Evolutionary conservation across 2,113 vertebrate genomes (phyloP).

Genomic region (Osmerus eperlanus): DNA sequence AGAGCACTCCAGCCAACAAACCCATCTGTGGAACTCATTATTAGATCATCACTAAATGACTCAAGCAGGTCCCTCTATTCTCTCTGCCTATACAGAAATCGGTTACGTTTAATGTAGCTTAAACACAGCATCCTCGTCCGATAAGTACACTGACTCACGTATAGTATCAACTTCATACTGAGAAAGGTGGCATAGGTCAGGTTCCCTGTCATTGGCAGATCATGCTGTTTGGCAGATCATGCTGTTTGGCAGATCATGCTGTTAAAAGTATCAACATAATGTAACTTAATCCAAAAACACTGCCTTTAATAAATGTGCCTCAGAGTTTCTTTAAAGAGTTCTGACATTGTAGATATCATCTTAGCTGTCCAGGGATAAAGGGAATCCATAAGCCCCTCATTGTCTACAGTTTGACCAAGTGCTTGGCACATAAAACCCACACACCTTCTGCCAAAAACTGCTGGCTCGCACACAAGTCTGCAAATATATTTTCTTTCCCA

Average conservation of each 20-base stretch:
- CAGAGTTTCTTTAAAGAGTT: slow-evolving; percentile 63
- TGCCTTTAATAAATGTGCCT: slow-evolving; percentile 52
- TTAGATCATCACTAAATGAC: slow-evolving; percentile 63
- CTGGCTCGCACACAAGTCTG: slow-evolving; percentile 63
- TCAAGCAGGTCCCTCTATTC: slow-evolving; percentile 51
- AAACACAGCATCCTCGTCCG: background rate
- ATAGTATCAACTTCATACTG: background rate
- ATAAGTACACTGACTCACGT: background rate
- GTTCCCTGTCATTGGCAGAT: background rate
- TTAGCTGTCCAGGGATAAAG: slow-evolving; percentile 65
- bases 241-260: background rate
- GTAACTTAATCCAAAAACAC: slow-evolving; percentile 19
- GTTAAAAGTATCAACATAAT: background rate
- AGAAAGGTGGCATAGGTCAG: background rate
- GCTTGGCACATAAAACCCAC: slow-evolving; percentile 68
- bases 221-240: background rate
- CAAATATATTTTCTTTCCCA: slow-evolving; percentile 63
- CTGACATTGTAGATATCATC: slow-evolving; percentile 60
- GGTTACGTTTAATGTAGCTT: slow-evolving; percentile 19
- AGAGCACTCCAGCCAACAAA: slow-evolving; percentile 61
- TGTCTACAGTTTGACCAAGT: slow-evolving; percentile 78
- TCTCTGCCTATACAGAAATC: slow-evolving; percentile 21
- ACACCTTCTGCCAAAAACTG: slow-evolving; percentile 66
- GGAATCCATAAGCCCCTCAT: slow-evolving; percentile 72
- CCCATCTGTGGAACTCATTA: slow-evolving; percentile 73